These are phyloP conservation scores for Chrysomela aeneicollis DNA, from an alignment of 2,888 invertebrate genomes.

Conservation along the genomic window DNA sequence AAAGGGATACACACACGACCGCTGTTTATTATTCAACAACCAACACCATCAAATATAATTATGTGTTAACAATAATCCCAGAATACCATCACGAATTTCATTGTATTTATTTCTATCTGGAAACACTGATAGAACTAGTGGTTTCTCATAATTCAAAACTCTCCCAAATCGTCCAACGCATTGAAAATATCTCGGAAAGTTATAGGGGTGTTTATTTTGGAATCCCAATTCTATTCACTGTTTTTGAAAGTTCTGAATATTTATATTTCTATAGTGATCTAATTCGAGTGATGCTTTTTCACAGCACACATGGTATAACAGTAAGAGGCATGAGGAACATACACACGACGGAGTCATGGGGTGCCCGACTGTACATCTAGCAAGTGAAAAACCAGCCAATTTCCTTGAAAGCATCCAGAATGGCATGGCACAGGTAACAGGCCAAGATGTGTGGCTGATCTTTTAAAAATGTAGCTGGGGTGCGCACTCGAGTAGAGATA, in stretches of 20 bases:
- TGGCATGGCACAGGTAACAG: conserved; percentile 51
- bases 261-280: too few relatives aligned
- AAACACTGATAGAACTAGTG: too few relatives aligned
- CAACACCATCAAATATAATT: conserved; percentile 43
- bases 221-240: too few relatives aligned
- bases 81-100: conserved; percentile 35
- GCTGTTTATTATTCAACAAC: conserved; percentile 44
- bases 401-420: conserved; percentile 58
- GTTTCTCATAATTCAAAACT: too few relatives aligned
- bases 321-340: not conserved
- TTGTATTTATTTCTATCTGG: too few relatives aligned
- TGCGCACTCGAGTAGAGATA: conserved; percentile 46
- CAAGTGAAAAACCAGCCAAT: conserved; percentile 52
- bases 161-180: too few relatives aligned
- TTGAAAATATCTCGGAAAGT: too few relatives aligned
- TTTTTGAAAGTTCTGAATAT: too few relatives aligned
- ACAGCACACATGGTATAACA: not conserved
- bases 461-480: conserved; percentile 58
- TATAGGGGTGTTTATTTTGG: too few relatives aligned
- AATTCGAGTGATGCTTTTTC: conserved; percentile 7
- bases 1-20: conserved; percentile 32
- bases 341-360: conserved; percentile 1
- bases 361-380: conserved; percentile 39
- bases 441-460: conserved; percentile 55
- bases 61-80: conserved; percentile 42